A percentile compares a stretch with the other conserved stretches of the same genome.
These are phyloP conservation scores for Bradynema listronoti DNA, from an alignment of 1,140 invertebrate genomes.

Conservation along the genomic window DNA sequence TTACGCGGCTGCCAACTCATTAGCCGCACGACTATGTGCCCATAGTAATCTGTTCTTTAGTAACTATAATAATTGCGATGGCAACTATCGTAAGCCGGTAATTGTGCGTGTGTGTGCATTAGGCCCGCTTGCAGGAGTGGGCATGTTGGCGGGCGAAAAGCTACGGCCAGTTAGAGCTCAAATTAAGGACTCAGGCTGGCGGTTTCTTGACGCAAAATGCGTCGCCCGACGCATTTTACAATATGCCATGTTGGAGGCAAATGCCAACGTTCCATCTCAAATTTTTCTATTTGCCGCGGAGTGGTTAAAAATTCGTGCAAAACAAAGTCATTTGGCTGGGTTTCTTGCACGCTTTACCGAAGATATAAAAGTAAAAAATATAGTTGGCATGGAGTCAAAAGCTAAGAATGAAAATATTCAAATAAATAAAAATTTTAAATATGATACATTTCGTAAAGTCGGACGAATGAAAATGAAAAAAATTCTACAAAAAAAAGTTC, in stretches of 20 bases:
- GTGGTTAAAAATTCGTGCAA: background rate
- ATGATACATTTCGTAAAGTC: too few species aligned
- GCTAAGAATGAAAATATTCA: background rate
- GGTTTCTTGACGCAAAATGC: background rate
- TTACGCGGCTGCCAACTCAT: conserved; percentile 27
- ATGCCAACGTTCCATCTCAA: background rate
- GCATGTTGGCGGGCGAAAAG: conserved; percentile 24
- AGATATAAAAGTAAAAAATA: background rate
- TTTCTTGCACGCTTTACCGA: background rate
- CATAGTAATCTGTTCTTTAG: background rate
- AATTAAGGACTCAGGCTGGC: conserved; percentile 19
- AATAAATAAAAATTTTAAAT: too few species aligned
- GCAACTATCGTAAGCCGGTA: too few species aligned
- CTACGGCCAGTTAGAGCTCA: conserved; percentile 20
- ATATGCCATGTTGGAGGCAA: conserved; percentile 1
- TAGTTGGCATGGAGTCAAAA: background rate
- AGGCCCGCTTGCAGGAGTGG: conserved; percentile 21
- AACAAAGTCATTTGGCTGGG: conserved; percentile 17
- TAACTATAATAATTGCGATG: too few species aligned
- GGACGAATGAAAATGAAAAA: too few species aligned
- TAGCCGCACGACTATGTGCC: conserved; percentile 18
- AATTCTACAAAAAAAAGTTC: too few species aligned
- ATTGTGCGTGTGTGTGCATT: background rate
- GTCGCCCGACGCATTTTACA: background rate
- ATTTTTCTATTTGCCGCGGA: conserved; percentile 11